phyloP scores from a whole-genome alignment of 2,888 invertebrate genomes.

The Lasioglossum malachurum region DNA sequence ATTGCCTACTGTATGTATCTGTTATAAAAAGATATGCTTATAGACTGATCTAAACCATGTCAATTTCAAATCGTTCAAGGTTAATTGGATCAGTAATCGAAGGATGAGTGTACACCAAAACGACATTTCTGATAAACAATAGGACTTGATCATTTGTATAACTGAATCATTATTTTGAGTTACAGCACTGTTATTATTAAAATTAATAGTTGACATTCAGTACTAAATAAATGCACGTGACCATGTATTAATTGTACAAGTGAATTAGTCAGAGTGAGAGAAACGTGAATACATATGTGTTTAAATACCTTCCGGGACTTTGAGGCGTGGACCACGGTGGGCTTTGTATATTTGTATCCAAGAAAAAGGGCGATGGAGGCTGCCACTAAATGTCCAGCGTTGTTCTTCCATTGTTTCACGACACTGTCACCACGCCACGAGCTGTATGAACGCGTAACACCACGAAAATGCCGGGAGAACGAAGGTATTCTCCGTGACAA shows the following conservation, averaged over 20 bases:
- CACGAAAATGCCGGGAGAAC: constrained; percentile 74
- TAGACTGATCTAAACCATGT: neutral
- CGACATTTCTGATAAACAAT: neutral
- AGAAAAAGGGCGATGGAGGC: constrained; percentile 85
- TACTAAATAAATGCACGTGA: neutral
- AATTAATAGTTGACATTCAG: neutral
- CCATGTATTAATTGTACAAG: neutral
- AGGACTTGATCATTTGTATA: neutral
- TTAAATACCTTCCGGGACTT: constrained; percentile 85
- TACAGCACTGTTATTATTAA: neutral
- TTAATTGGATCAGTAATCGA: constrained; percentile 3
- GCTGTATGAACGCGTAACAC: constrained; percentile 75
- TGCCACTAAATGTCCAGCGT: constrained; percentile 79
- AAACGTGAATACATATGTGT: neutral
- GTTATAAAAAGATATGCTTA: neutral
- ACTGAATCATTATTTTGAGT: neutral
- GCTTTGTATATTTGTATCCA: constrained; percentile 84
- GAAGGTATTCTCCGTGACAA: constrained; percentile 72
- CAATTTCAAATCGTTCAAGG: neutral
- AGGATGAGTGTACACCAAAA: neutral
- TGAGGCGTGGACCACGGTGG: constrained; percentile 85
- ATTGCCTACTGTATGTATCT: neutral
- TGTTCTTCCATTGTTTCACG: constrained; percentile 69
- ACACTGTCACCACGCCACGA: constrained; percentile 69
- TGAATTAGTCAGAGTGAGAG: neutral